Evolutionary conservation across 2,888 invertebrate species (phyloP), one percentile per base, ranked within the genome.

Genomic region (Teinopalpus imperialis): DNA sequence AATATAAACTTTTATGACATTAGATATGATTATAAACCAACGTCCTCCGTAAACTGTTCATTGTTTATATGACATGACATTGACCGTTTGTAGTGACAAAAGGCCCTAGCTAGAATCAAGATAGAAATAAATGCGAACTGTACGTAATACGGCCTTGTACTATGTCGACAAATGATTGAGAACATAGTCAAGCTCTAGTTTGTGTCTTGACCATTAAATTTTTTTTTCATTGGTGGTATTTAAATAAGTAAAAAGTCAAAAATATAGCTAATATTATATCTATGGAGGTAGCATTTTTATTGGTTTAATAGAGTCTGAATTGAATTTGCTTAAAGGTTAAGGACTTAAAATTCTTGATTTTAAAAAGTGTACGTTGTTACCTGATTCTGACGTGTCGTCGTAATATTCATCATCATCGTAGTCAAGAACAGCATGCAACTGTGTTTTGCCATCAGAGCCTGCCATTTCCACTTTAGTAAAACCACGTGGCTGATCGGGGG

Each of bases 401-500:
- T 92, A 92, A 61, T 92, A 91, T 29, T 81, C 72, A 29, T 76
- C 79, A 48, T 90, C 90, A 57, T 93, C 93, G 61, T 94, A 94
- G 69, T 94, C 94, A 36, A 94, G 85, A 12, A 94, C 92, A 2
- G 94, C 93, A 70, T 94, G 94, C 47, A 94, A 77, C 57, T 93
- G 93, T 1, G 93, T 92, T 66, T 91, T 91, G 8, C 86, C 81
- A 61, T 82, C 92, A 48, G 79, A 83, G 1, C 90, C 86, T 51
- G 91, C 91, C 2, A 77, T 69, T 61, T 88, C 87, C 29, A 93
- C 93, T 61, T 92, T 90, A 7, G 93, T 93, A 65, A 91, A 93
- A 2, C 92, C 92, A 1, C 92, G 91, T 20, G 92, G 91, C 51
- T 91, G 83, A 43, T 90, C 87, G 0, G 90, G 88, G 51, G 86